Base-by-base conservation (phyloP, 2,113 vertebrate genomes). In the Cyphomyrus discorhynchus region DNA sequence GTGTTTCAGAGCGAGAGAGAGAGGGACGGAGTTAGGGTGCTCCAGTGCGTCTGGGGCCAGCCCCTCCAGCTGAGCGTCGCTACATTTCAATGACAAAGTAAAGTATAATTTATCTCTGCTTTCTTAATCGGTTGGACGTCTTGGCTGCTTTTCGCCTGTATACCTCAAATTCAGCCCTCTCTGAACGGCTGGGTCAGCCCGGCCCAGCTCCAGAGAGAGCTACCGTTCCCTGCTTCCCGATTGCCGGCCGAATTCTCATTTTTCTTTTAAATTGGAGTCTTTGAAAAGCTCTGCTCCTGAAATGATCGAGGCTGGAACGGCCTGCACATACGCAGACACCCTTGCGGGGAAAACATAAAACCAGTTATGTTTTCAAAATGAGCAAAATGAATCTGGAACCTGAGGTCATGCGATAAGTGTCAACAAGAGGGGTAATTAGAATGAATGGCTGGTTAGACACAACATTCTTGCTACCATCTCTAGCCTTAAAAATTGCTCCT, bases 1-100 rank as follows among this genome's bases (percentile, higher is more conserved):
- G 52, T 58, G 27, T 24, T 42, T 46, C 21, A 45, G 66, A 90
- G 91, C 89, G 10, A 70, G 89, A 90, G 90, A 24, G 70, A 56
- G 11, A 74, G 77, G 39, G 13, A 5, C 3, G 0, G 4, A 49
- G 4, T 9, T 15, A 45, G 52, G 31, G 49, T 62, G 50, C 7
- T 27, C n/a, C n/a, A 3, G 21, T 31, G 10, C 0, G 3, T 70
- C 7, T 70, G 66, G 3, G 10, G 10, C 27, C 24, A 3, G n/a
- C 27, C 8, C 10, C 9, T 70, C 27, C 9, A 10, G 27, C 0
- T 31, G 66, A 70, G 27, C 3, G 24, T 70, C 11, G 0, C 11
- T 13, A 5, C 31, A 74, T 74, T 74, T 74, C 27, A 74, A 35
- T 11, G 5, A 74, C 31, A 35, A 27, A 74, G 66, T 35, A 27